phyloP scores from a whole-genome alignment of 2,888 invertebrate genomes.

The Entomobrya proxima region DNA sequence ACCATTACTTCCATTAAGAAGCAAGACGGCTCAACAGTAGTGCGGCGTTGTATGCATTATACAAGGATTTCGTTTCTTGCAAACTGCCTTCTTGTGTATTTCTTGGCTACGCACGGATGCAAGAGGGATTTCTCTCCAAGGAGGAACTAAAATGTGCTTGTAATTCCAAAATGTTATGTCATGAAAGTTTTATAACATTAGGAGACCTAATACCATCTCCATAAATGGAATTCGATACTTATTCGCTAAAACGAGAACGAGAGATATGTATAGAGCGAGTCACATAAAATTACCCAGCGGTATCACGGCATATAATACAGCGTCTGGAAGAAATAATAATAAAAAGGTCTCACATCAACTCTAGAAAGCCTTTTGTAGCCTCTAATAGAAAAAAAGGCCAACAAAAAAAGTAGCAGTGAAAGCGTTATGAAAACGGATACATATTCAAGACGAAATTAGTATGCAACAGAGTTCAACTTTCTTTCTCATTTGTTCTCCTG shows the following conservation, averaged over 20 bases:
- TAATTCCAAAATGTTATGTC: constrained; percentile 32
- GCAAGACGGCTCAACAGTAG: not conserved
- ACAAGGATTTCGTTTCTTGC: not conserved
- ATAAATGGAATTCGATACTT: constrained; percentile 40
- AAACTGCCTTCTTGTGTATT: not conserved
- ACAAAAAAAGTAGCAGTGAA: not conserved
- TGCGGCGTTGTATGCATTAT: not conserved
- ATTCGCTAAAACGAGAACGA: not conserved
- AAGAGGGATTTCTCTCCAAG: constrained; percentile 25
- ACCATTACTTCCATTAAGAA: constrained; percentile 19
- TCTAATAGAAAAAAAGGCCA: not conserved
- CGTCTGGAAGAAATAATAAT: not conserved
- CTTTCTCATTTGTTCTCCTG: not conserved
- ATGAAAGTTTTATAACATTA: constrained; percentile 35
- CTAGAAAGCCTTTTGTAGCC: not conserved
- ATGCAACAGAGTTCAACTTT: constrained; percentile 57
- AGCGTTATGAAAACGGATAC: not conserved
- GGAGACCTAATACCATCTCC: constrained; percentile 16
- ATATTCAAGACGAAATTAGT: constrained; percentile 51
- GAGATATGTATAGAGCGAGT: not conserved
- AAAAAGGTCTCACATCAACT: not conserved
- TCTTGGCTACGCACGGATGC: not conserved
- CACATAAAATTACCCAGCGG: not conserved
- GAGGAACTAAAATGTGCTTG: constrained; percentile 30
- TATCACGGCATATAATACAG: not conserved